Base-by-base conservation (phyloP, 2,888 invertebrate genomes). In the Acanthosepion pharaonis region DNA sequence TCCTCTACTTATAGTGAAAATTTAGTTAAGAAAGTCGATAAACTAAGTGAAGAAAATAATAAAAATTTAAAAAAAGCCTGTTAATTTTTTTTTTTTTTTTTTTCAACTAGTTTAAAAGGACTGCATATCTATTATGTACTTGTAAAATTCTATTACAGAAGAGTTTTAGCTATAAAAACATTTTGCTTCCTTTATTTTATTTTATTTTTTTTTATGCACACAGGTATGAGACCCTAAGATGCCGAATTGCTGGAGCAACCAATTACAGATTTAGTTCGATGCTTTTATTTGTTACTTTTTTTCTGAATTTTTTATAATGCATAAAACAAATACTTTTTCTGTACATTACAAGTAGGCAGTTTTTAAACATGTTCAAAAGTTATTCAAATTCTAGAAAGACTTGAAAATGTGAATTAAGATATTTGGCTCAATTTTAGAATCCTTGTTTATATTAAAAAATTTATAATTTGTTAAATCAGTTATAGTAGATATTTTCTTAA, bases 241-340 rank as follows among this genome's bases (percentile, higher is more conserved):
- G 99, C 97, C 98, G 99, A 64, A 97, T 99, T 95, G 99, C 99
- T 0, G 99, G 98, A 49, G 96, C 97, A 2, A 95, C 96, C 9
- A 95, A 96, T 28, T 94, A 96, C 23, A 94, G 95, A 51, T 95
- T 96, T 51, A 96, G 96, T 95, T 95, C 96, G 95, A 78, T 95
- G n/a, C 95, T 97, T 64, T 28, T 94, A 23, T 33, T 92, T 25
- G 25, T 93, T 53, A 93, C 93, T n/a, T 18, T 93, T n/a, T 53
- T 78, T 78, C 11, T 78, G n/a, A n/a, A n/a, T 78, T 11, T 78
- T 78, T n/a, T 78, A 33, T 78, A 78, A 78, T 15, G 11, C 33
- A 11, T n/a, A 33, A 78, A 78, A n/a, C 15, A 11, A 9, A 78
- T 33, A 78, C n/a, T 33, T 78, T 78, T 78, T 78, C 33, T n/a